Percentiles rank a stretch among this genome's conserved stretches.
These are phyloP conservation scores for Ennomos quercinarius DNA, from an alignment of 2,888 invertebrate species.

Conservation along the genomic window DNA sequence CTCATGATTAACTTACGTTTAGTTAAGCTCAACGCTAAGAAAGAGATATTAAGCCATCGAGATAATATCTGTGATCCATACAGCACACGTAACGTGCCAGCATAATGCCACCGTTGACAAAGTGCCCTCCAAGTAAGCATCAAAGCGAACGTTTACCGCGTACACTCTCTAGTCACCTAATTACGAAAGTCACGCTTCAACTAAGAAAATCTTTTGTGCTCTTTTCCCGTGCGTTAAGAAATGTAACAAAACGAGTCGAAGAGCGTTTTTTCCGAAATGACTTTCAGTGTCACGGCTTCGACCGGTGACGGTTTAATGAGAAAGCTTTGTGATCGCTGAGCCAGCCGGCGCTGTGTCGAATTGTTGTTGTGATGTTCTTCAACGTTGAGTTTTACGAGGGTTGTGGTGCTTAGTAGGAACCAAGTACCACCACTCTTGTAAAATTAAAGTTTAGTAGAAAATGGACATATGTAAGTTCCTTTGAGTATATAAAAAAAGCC, in stretches of 20 bases:
- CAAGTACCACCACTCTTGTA: no score
- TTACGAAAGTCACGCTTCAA: constrained; percentile 82
- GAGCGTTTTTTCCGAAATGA: constrained; percentile 75
- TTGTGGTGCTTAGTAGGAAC: constrained; percentile 50
- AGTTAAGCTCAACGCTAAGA: neutral
- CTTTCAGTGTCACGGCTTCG: constrained; percentile 80
- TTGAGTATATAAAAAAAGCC: neutral
- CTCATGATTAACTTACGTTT: neutral
- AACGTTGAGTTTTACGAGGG: constrained; percentile 70
- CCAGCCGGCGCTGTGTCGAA: constrained; percentile 80
- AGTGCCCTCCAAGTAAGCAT: constrained; percentile 52
- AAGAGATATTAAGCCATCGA: constrained; percentile 36
- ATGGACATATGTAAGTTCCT: neutral
- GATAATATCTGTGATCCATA: constrained; percentile 48
- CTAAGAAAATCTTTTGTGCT: constrained; percentile 83
- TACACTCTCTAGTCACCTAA: constrained; percentile 61
- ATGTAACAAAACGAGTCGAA: constrained; percentile 76
- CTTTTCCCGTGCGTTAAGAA: constrained; percentile 79
- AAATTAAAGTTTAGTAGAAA: no score
- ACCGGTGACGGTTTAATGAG: constrained; percentile 82
- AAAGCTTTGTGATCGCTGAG: constrained; percentile 79
- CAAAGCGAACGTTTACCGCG: constrained; percentile 45
- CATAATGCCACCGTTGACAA: constrained; percentile 36
- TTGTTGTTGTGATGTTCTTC: constrained; percentile 67
- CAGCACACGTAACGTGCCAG: constrained; percentile 35